A percentile compares a stretch with the other conserved stretches of the same genome.
Conservation (phyloP, 64 coral and sea anemone species). For the Anthopleura sola region DNA sequence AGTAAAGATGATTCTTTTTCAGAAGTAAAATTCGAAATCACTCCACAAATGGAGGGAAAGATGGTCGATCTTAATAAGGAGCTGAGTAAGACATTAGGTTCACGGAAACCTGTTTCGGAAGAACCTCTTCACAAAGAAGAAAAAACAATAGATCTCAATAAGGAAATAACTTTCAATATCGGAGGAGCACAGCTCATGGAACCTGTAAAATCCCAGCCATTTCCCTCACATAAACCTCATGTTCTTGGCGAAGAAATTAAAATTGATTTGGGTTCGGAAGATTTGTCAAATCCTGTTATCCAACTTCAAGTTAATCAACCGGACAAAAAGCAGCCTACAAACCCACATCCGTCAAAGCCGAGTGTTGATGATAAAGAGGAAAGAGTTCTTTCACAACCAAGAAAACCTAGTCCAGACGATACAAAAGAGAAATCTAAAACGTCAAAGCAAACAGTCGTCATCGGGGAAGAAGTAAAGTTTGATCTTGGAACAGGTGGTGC, state of each 20-base stretch:
- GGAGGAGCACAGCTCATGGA: background rate
- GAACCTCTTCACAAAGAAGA: background rate
- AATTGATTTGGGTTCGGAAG: constrained; percentile 8
- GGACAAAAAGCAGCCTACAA: background rate
- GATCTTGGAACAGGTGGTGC: constrained; percentile 6
- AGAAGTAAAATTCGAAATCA: background rate
- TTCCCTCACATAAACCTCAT: background rate
- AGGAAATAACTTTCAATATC: constrained; percentile 10
- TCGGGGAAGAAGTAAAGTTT: constrained; percentile 18
- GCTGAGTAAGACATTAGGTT: background rate
- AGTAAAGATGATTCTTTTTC: background rate
- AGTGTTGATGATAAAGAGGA: background rate
- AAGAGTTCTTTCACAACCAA: background rate
- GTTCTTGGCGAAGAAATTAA: constrained; percentile 3
- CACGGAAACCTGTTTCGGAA: background rate
- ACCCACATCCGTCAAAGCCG: background rate
- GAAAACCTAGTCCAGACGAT: background rate
- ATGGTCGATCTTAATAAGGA: background rate
- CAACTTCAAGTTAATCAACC: background rate
- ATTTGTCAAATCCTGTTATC: constrained; percentile 7
- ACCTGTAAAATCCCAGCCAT: background rate
- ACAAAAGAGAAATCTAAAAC: background rate
- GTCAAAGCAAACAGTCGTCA: background rate
- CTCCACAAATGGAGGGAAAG: background rate
- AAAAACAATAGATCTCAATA: constrained; percentile 3